Base-by-base conservation (phyloP, 2,888 invertebrate species). In the Pterostichus niger region DNA sequence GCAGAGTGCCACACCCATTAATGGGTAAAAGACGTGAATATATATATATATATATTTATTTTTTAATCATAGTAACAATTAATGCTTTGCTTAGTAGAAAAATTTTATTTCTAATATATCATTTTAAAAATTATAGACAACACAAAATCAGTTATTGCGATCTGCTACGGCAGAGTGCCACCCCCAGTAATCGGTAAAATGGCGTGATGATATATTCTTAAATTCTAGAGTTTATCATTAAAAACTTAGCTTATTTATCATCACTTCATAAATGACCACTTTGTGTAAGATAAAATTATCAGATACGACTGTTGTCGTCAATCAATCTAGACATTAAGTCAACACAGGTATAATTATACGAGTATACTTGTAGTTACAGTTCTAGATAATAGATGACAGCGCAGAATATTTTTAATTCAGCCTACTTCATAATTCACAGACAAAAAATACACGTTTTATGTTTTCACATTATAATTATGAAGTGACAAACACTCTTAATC, bases 291-390 rank as follows among this genome's bases (percentile, higher is more conserved):
- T 73, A 46, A 73, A 73, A 73, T 73, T 73, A 73, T 40, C n/a
- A 73, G 73, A 73, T 73, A 73, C 17, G 10, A 10, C 10, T n/a
- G 33, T n/a, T 35, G 64, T 73, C 73, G 73, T 73, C 73, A 73
- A 73, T 73, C 73, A 73, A 44, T 46, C 46, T 11, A 73, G 73
- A 73, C 73, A 44, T 44, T 44, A 15, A 44, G 73, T 46, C 46
- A 73, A 73, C 73, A 73, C 44, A 46, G 17, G 64, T 46, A 46
- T 73, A 73, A 73, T 73, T 73, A 73, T 44, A 73, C n/a, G n/a
- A n/a, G n/a, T n/a, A n/a, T n/a, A n/a, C n/a, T n/a, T n/a, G n/a
- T 73, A 46, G 15, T 73, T 73, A 64, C 64, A 31, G 13, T 13
- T 64, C 35, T 33, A 13, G 64, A 64, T 64, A 64, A 64, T 64